Conservation (phyloP, 1,140 invertebrate species). For the Drosophila varians region DNA sequence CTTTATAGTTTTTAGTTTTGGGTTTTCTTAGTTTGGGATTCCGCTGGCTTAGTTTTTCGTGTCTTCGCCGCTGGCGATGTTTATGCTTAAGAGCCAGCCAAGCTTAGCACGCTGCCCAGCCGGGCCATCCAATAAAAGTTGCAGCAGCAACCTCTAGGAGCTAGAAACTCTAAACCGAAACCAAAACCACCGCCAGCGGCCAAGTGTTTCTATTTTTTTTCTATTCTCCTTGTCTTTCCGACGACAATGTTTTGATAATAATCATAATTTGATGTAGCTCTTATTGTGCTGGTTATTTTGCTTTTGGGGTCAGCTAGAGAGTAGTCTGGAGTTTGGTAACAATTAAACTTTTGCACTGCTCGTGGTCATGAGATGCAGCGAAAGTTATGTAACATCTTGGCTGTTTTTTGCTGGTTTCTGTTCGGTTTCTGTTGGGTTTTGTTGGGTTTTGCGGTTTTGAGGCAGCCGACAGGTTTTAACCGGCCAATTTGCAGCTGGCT, state of each 20-base stretch:
- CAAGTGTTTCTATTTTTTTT: slow-evolving; percentile 42
- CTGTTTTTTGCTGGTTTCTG: slow-evolving; percentile 1
- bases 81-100: slow-evolving; percentile 67
- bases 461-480: slow-evolving; percentile 51
- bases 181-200: slow-evolving; percentile 58
- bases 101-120: slow-evolving; percentile 53
- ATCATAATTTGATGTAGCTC: slow-evolving; percentile 45
- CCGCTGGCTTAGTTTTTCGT: slow-evolving; percentile 14
- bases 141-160: slow-evolving; percentile 20
- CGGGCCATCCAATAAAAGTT: slow-evolving; percentile 63
- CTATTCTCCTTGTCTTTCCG: too few species aligned
- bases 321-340: slow-evolving; percentile 23
- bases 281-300: slow-evolving; percentile 5
- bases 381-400: slow-evolving; percentile 54
- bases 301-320: slow-evolving; percentile 45
- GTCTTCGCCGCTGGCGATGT: slow-evolving; percentile 53
- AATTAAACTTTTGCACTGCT: slow-evolving; percentile 25
- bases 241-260: slow-evolving; percentile 70
- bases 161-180: slow-evolving; percentile 50
- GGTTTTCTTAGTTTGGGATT: slow-evolving; percentile 18
- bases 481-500: slow-evolving; percentile 28
- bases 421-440: too few species aligned
- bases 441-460: too few species aligned
- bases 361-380: slow-evolving; percentile 45
- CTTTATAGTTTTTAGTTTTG: slow-evolving; percentile 38